Evolutionary conservation across 2,888 invertebrate genomes (phyloP).

Genomic region (Junonia oenone): DNA sequence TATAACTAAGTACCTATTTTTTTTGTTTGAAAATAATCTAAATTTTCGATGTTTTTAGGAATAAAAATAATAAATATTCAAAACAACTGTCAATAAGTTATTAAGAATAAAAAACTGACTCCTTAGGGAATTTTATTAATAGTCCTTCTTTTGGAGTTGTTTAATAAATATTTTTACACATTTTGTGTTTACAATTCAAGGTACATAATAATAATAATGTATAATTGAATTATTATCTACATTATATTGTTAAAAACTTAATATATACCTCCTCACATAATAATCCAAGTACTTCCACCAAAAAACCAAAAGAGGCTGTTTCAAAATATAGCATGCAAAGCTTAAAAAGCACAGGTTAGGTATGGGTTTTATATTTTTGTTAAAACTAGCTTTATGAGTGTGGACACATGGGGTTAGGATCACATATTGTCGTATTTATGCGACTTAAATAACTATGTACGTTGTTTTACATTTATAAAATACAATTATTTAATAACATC

Average conservation of each 20-base stretch:
- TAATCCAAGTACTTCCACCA: conserved; percentile 30
- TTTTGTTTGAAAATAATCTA: too few relatives aligned
- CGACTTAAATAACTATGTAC: too few relatives aligned
- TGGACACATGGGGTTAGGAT: background rate
- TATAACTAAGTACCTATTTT: too few relatives aligned
- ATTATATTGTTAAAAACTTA: conserved; percentile 2
- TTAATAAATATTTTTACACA: too few relatives aligned
- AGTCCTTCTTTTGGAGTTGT: too few relatives aligned
- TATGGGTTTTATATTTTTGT: conserved; percentile 13
- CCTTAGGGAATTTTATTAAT: too few relatives aligned
- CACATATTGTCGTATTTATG: background rate
- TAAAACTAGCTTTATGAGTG: conserved; percentile 1
- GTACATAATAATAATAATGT: too few relatives aligned
- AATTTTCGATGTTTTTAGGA: too few relatives aligned
- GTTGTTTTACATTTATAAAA: background rate
- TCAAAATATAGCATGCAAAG: conserved; percentile 69
- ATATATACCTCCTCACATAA: conserved; percentile 18
- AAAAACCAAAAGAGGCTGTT: conserved; percentile 78
- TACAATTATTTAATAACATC: background rate
- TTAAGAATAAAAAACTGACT: too few relatives aligned
- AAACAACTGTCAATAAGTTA: too few relatives aligned
- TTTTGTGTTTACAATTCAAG: too few relatives aligned
- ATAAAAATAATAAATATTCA: too few relatives aligned
- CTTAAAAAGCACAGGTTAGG: conserved; percentile 35
- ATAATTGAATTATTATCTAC: background rate